A percentile compares a stretch with the other conserved stretches of the same genome.
phyloP scores from a whole-genome alignment of 2,888 invertebrate genomes.

The Thysanoteuthis rhombus region DNA sequence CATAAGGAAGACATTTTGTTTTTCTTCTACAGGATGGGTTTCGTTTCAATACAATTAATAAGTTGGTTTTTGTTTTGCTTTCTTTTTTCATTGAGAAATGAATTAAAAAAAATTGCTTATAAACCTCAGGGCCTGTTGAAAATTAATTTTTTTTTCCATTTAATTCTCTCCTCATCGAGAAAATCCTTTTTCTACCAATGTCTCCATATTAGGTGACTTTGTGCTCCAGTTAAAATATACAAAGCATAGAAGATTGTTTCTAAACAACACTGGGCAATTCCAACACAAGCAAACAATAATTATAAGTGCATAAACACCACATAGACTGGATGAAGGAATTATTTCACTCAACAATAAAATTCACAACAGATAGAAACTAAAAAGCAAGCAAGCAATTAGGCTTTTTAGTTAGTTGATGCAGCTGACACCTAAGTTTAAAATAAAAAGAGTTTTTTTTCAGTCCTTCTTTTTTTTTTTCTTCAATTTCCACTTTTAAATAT shows the following conservation, averaged over 20 bases:
- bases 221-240: constrained; percentile 22
- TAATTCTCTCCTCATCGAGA: background rate
- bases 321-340: constrained; percentile 29
- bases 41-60: no score
- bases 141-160: background rate
- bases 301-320: constrained; percentile 28
- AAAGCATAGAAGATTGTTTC: constrained; percentile 30
- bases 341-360: constrained; percentile 31
- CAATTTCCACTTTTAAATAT: background rate
- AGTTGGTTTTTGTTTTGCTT: background rate
- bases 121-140: background rate
- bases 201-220: constrained; percentile 14
- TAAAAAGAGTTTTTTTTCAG: background rate
- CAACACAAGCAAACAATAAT: constrained; percentile 31
- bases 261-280: constrained; percentile 30
- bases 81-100: background rate
- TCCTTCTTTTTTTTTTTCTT: background rate
- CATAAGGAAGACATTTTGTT: background rate
- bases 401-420: constrained; percentile 28
- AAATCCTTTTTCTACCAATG: background rate
- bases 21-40: background rate
- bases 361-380: constrained; percentile 28
- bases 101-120: background rate
- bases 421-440: constrained; percentile 16
- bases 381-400: constrained; percentile 29